A percentile compares a stretch with the other conserved stretches of the same genome.
These are phyloP conservation scores for Pseudoips prasinana DNA, from an alignment of 2,888 invertebrate species.

Conservation along the genomic window DNA sequence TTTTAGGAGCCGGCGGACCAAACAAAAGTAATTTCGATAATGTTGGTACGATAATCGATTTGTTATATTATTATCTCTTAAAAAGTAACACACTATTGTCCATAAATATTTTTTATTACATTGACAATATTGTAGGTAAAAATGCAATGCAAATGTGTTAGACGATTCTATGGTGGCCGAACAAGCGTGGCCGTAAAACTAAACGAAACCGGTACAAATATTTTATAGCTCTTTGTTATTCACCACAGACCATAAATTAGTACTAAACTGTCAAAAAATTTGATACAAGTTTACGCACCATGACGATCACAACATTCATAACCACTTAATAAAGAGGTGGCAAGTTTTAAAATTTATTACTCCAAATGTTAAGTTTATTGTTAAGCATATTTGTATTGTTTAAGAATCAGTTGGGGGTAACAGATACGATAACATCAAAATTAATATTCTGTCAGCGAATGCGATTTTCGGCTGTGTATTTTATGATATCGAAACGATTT, in stretches of 20 bases:
- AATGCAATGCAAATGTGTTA: too few species aligned
- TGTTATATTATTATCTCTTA: too few species aligned
- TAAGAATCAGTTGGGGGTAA: slow-evolving; percentile 55
- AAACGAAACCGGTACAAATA: slow-evolving; percentile 13
- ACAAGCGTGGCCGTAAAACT: too few species aligned
- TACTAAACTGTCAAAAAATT: slow-evolving; percentile 11
- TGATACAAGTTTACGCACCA: slow-evolving; percentile 8
- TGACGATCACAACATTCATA: slow-evolving; percentile 12
- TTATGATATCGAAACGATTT: slow-evolving; percentile 66
- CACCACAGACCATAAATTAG: slow-evolving; percentile 9
- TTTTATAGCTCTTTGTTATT: slow-evolving; percentile 17
- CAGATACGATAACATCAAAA: slow-evolving; percentile 56
- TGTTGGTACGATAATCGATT: too few species aligned
- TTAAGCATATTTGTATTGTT: slow-evolving; percentile 56
- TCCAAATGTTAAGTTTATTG: slow-evolving; percentile 62
- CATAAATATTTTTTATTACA: too few species aligned
- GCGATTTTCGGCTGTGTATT: slow-evolving; percentile 60
- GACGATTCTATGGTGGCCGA: too few species aligned
- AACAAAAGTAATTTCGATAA: too few species aligned
- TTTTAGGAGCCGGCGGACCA: too few species aligned
- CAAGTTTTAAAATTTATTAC: slow-evolving; percentile 56
- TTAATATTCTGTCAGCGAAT: slow-evolving; percentile 75
- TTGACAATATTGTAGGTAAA: too few species aligned
- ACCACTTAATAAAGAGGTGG: slow-evolving; percentile 56
- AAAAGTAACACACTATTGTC: too few species aligned